Conservation (phyloP, 2,797 vertebrate genomes). For the Pseudotriccus pelzelni region DNA sequence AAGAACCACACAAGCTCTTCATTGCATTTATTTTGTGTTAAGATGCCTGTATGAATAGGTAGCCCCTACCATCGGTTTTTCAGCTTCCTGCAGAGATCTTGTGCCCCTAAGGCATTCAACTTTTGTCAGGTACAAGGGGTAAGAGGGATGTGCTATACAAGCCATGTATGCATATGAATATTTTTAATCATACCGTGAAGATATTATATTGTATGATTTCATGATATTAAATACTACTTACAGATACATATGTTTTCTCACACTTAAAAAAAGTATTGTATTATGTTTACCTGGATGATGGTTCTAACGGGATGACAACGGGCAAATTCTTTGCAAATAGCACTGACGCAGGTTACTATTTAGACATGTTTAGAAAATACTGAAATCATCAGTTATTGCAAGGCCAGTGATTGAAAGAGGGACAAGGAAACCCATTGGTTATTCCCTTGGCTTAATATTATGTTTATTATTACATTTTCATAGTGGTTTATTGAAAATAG, state of each 20-base stretch:
- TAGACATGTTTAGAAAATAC: not conserved
- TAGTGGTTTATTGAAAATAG: slow-evolving; percentile 8
- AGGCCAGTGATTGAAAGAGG: not conserved
- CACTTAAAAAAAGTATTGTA: not conserved
- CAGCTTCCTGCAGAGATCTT: not conserved
- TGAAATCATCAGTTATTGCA: not conserved
- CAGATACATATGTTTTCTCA: not conserved
- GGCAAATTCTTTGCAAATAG: not conserved
- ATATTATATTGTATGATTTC: not conserved
- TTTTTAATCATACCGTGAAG: not conserved
- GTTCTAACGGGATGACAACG: not conserved
- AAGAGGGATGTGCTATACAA: not conserved
- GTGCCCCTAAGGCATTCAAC: not conserved
- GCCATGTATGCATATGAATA: rapidly evolving
- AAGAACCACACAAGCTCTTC: not conserved
- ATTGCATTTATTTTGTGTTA: not conserved
- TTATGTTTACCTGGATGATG: not conserved
- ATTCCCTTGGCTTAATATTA: not conserved
- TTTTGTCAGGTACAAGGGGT: not conserved
- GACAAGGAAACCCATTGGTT: not conserved
- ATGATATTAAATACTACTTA: not conserved
- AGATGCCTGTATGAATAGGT: not conserved
- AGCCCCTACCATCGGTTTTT: not conserved
- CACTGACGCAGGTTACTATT: not conserved
- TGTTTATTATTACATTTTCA: not conserved